Base-by-base conservation (phyloP, 1,140 invertebrate species). In the Coptotermes formosanus region DNA sequence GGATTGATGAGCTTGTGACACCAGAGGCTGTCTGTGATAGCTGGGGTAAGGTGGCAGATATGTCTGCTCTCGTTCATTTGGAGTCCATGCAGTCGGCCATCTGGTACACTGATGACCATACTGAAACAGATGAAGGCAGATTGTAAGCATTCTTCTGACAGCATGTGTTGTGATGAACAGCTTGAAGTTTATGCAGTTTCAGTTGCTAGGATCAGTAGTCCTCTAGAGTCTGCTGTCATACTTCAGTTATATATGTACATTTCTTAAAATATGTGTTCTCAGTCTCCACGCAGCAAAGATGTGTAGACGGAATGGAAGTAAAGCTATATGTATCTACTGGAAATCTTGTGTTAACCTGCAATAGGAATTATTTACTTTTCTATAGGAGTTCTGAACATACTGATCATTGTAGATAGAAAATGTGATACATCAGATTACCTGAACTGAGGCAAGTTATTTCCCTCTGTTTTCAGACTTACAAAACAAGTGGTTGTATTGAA, bases 1-100 rank as follows among this genome's bases (percentile, higher is more conserved):
- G 92, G 88, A 90, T 91, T 87, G 91, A 89, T 14, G 93, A 94
- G 87, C 88, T 90, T 86, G 94, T 96, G 1, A 94, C 94, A 6
- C 92, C 94, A 12, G 96, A 97, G 91, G 93, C 93, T 89, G 98
- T 99, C 0, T 91, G 94, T 89, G 94, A 97, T 88, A 95, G 94
- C 86, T 99, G 98, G 98, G 90, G 92, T 0, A 91, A 94, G 87
- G 94, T 99, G n/a, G 95, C 94, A 32, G 95, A 99, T 89, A 98
- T 99, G 95, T 92, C 91, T 0, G 90, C 94, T 82, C 92, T 95
- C 9, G 92, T 93, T 88, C 92, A 93, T 86, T 92, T 94, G 55
- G 90, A 93, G 38, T 92, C 93, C 55, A 94, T 93, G 44, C 90
- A 92, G 88, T 95, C 95, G 88, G 94, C 93, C 43, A n/a, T 95